A percentile compares a stretch with the other conserved stretches of the same genome.
Evolutionary conservation across 1,140 invertebrate species (phyloP).

Genomic region (Aricia agestis): DNA sequence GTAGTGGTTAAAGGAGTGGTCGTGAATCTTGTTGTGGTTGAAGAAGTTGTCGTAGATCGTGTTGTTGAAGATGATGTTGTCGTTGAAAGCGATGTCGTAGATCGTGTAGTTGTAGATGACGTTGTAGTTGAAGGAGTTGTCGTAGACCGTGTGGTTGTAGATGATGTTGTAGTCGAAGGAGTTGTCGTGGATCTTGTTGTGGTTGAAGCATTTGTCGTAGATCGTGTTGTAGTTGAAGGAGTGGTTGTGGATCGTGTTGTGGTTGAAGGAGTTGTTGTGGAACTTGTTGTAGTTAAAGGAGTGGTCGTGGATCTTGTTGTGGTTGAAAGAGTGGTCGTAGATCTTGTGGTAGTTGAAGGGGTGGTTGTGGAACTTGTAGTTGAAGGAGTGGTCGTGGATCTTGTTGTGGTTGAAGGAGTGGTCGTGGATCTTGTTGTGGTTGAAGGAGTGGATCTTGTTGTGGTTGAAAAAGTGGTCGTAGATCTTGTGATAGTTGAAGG

Average conservation of each 20-base stretch:
- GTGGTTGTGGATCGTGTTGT: constrained; percentile 11
- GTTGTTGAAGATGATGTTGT: neutral
- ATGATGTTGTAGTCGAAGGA: neutral
- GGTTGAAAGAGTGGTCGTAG: neutral
- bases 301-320: neutral
- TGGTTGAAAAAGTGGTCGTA: neutral
- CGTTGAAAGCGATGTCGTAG: neutral
- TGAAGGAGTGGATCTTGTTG: neutral
- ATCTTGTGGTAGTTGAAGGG: neutral
- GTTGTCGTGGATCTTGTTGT: neutral
- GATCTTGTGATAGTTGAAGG: neutral
- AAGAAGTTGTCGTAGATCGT: neutral
- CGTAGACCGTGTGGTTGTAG: neutral
- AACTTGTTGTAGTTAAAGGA: neutral
- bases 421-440: neutral
- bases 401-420: neutral
- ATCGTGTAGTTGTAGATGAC: neutral
- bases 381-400: neutral
- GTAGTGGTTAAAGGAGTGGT: neutral
- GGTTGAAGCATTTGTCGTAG: neutral
- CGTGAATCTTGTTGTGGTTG: neutral
- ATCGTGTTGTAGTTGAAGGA: neutral
- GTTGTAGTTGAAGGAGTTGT: neutral
- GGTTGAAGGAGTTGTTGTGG: neutral
- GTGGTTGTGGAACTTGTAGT: neutral